Evolutionary conservation across 2,797 vertebrate species (phyloP), one percentile per base, ranked within the genome.

Genomic region (Halcyon chelicuti): DNA sequence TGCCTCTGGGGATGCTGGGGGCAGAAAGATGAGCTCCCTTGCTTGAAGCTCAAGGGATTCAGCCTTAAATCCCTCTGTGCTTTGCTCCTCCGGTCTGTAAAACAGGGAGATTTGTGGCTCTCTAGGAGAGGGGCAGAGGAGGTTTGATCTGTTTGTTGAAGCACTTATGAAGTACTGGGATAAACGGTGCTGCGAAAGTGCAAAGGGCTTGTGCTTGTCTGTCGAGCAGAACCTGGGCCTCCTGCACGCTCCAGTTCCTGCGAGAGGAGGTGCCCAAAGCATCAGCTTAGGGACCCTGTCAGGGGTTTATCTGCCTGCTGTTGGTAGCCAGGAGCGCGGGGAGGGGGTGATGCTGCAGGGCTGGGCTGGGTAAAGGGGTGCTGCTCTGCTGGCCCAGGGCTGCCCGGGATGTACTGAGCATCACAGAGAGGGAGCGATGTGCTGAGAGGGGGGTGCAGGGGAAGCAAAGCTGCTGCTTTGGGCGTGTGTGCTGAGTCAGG

Each of bases 21-120:
- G 5, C 8, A 39, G n/a, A 17, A 2, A 8, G 0, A 2, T 0
- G 18, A 46, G 13, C 66, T 29, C 8, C 29, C 10, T 9, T 2
- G 47, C 80, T 39, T 15, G 21, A 22, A 79, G 14, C 88, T 33
- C 3, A 1, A 0, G 7, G 71, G 35, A 49, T 73, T 35, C 60
- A 10, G 51, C 71, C 75, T 35, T 16, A 37, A 66, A 89, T 55
- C 89, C 60, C 55, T 13, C 39, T 18, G 35, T 9, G 88, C 62
- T 47, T 44, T 5, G 62, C 17, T 29, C 33, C 63, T 26, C 11
- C 21, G 2, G 1, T 1, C 54, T 29, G 71, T 12, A 23, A 19
- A 25, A 10, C 3, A 8, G 14, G 25, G 65, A 31, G 77, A 31
- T 84, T 4, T 16, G 91, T 6, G 84, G 42, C 40, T 22, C 33